These are phyloP conservation scores for Coreoperca whiteheadi DNA, from an alignment of 2,113 vertebrate genomes.

Conservation along the genomic window DNA sequence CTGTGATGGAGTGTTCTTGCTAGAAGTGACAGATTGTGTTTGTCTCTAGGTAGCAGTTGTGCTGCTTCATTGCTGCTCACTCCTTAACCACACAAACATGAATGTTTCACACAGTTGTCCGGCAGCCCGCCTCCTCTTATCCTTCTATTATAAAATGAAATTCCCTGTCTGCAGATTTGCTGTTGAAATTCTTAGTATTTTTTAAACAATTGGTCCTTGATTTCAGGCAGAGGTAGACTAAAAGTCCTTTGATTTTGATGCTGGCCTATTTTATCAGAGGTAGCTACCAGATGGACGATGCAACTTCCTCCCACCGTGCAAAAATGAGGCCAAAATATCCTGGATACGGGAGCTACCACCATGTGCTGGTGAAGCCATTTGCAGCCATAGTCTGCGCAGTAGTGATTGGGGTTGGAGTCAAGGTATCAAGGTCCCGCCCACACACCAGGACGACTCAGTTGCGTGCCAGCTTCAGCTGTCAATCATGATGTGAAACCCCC, in stretches of 20 bases:
- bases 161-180: not conserved
- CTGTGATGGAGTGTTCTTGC: not conserved
- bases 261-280: not conserved
- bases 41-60: not conserved
- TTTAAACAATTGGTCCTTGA: not conserved
- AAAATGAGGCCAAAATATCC: too few species aligned
- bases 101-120: not conserved
- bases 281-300: too few species aligned
- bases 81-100: not conserved
- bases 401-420: too few species aligned
- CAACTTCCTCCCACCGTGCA: too few species aligned
- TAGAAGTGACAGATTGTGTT: not conserved
- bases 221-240: not conserved
- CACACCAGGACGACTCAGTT: too few species aligned
- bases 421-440: too few species aligned
- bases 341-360: too few species aligned
- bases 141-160: not conserved
- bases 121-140: too few species aligned
- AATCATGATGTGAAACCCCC: too few species aligned
- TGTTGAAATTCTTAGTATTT: not conserved
- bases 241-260: not conserved
- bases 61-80: not conserved
- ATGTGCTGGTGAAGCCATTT: too few species aligned
- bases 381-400: too few species aligned
- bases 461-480: too few species aligned